These are phyloP conservation scores for Aegypius monachus DNA, from an alignment of 2,113 vertebrate species.

Conservation along the genomic window DNA sequence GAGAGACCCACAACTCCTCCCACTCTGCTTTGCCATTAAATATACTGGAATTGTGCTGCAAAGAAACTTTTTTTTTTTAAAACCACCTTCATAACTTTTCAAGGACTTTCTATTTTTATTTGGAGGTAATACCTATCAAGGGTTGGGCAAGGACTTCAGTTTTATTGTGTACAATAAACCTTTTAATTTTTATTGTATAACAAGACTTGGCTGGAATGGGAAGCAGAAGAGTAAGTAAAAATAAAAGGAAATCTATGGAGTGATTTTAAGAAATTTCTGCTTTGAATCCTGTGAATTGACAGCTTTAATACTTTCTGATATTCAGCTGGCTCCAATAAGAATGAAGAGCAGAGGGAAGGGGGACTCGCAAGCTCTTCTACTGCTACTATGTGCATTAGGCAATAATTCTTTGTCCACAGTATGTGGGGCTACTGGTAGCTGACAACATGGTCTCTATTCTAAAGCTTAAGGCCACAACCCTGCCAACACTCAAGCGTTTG, in stretches of 20 bases:
- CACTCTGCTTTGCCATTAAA: neutral
- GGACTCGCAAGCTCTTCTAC: neutral
- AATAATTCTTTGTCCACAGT: neutral
- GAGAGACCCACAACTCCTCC: neutral
- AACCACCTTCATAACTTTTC: neutral
- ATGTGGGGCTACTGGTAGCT: neutral
- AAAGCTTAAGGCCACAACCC: neutral
- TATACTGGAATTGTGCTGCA: neutral
- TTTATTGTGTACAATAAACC: neutral
- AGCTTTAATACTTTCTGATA: neutral
- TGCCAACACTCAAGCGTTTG: neutral
- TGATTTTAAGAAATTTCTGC: neutral
- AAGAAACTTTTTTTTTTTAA: neutral
- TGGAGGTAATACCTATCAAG: neutral
- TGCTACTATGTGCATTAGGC: neutral
- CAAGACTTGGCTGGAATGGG: neutral
- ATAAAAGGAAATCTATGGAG: neutral
- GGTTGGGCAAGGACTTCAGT: neutral
- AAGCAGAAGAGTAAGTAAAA: neutral
- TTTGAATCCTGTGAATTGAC: neutral
- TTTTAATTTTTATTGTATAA: neutral
- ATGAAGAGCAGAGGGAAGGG: neutral
- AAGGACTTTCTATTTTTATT: neutral
- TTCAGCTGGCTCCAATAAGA: neutral
- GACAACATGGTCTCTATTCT: neutral